Evolutionary conservation across 2,797 vertebrate species (phyloP).

Genomic region (Podarcis lilfordi): DNA sequence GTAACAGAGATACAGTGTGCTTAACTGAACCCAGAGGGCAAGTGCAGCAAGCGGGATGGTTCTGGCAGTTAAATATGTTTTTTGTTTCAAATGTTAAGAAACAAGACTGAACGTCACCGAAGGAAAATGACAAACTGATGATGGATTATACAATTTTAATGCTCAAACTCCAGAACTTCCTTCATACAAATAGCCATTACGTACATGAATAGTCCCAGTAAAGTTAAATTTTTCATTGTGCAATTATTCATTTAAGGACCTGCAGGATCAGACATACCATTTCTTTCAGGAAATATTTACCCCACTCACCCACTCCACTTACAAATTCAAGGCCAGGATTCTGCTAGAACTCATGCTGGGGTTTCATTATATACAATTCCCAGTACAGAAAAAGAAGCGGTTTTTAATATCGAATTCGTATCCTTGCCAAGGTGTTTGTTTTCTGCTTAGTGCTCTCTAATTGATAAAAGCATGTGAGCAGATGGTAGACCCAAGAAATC

Average conservation of each 20-base stretch:
- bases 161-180: constrained; percentile 52
- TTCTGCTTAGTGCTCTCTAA: background rate
- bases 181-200: constrained; percentile 40
- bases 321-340: constrained; percentile 15
- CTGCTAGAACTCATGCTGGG: background rate
- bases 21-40: background rate
- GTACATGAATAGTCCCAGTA: constrained; percentile 28
- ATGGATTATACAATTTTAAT: background rate
- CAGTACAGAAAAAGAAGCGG: background rate
- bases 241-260: constrained; percentile 35
- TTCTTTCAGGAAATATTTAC: constrained; percentile 17
- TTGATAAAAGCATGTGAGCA: background rate
- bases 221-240: constrained; percentile 43
- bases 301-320: background rate
- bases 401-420: background rate
- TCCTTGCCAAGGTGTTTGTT: background rate
- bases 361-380: background rate
- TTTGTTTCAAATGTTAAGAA: constrained; percentile 44
- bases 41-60: background rate
- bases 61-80: constrained; percentile 30
- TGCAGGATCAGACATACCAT: constrained; percentile 9
- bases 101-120: constrained; percentile 26
- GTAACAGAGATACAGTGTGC: background rate
- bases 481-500: background rate
- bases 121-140: background rate